Evolutionary conservation across 2,888 invertebrate genomes (phyloP).

Genomic region (Ptychoptera contaminata): DNA sequence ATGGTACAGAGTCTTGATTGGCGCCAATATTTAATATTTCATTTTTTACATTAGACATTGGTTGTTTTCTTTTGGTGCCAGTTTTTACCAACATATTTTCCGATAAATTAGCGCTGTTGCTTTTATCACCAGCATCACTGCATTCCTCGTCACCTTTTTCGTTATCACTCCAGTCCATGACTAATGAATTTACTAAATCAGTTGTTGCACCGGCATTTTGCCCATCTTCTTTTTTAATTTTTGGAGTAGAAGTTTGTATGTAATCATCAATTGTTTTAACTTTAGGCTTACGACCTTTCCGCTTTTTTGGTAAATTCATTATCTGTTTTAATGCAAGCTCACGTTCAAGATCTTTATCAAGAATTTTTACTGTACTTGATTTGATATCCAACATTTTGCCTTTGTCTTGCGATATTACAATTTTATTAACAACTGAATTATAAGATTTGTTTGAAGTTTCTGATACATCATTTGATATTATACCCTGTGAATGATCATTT

Average conservation of each 20-base stretch:
- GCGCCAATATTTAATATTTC: no score
- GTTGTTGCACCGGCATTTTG: constrained; percentile 7
- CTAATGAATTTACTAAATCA: constrained; percentile 22
- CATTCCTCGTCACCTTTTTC: constrained; percentile 14
- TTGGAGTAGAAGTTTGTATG: neutral
- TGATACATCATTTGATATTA: neutral
- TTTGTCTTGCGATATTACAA: constrained; percentile 18
- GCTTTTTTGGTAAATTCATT: constrained; percentile 11
- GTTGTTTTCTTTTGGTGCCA: no score
- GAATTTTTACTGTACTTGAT: constrained; percentile 4
- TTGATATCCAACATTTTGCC: no score
- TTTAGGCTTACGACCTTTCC: constrained; percentile 11
- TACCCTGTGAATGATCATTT: constrained; percentile 25
- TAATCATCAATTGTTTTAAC: neutral
- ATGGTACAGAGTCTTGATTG: constrained; percentile 14
- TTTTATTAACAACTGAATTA: neutral
- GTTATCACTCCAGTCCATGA: constrained; percentile 29
- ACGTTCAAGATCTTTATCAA: constrained; percentile 20
- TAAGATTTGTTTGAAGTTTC: constrained; percentile 1
- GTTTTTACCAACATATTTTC: neutral
- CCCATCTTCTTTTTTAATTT: constrained; percentile 14
- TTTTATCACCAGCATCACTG: neutral
- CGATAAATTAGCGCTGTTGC: neutral
- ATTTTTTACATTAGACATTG: no score
- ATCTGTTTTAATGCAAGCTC: constrained; percentile 26